Base-by-base conservation (phyloP, 2,113 vertebrate species). In the Delphinus delphis region DNA sequence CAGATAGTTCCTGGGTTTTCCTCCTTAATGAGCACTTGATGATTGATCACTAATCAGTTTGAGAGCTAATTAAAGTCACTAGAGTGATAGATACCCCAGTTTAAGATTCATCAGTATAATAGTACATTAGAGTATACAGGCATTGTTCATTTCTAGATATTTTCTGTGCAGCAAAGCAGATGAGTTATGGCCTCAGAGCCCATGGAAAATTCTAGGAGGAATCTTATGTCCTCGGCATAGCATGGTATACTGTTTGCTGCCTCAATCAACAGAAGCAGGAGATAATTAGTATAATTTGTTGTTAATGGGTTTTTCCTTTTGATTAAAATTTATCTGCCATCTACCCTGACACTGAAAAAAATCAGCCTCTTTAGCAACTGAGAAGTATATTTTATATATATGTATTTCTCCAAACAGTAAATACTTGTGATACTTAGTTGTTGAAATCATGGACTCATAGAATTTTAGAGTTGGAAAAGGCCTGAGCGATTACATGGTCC, bases 1-100 rank as follows among this genome's bases (percentile, higher is more conserved):
- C 97, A 90, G 95, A 89, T 90, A 96, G 38, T 15, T 18, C 84
- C 92, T 89, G 95, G n/a, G 77, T 98, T 91, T 95, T 41, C 84
- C 89, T 97, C 80, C 95, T 96, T 97, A 97, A 81, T 96, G 88
- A 91, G 20, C 94, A n/a, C 85, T 97, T 98, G 92, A 92, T 97
- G 95, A 62, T 92, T 97, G 97, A 98, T 98, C 98, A 98, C 65
- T 98, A 98, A 98, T 93, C 97, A 97, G 87, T 98, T 96, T 88
- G 62, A 86, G 87, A 97, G 90, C 96, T 98, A 98, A 98, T 97
- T 97, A 94, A 98, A 98, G 97, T 98, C 91, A 88, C 68, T 92
- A 92, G 73, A 82, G 47, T 98, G 97, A 97, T 96, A 79, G 87
- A 98, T 98, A 93, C 12, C 87, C 73, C 36, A 18, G 73, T 77